These are phyloP conservation scores for Metalampra italica DNA, from an alignment of 2,888 invertebrate species.

Conservation along the genomic window DNA sequence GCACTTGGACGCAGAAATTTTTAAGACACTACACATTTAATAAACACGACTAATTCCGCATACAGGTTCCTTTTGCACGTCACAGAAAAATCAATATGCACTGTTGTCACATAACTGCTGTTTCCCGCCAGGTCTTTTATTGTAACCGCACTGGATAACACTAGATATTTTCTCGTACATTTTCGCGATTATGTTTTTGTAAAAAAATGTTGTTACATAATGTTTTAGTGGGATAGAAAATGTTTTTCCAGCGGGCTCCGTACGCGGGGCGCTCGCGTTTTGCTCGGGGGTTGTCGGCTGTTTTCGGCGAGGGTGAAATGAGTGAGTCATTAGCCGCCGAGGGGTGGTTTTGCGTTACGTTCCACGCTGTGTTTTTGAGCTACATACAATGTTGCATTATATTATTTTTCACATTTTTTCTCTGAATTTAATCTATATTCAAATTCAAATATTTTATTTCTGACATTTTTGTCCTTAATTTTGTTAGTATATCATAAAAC, in stretches of 20 bases:
- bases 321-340: conserved; percentile 64
- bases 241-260: conserved; percentile 53
- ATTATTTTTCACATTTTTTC: too few relatives aligned
- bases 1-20: conserved; percentile 31
- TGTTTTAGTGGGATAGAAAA: conserved; percentile 44
- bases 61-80: conserved; percentile 51
- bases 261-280: conserved; percentile 44
- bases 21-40: conserved; percentile 41
- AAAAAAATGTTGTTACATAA: conserved; percentile 63
- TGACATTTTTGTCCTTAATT: too few relatives aligned
- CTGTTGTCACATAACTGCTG: conserved; percentile 30
- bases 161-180: conserved; percentile 23
- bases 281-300: conserved; percentile 44
- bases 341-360: conserved; percentile 65
- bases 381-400: not conserved
- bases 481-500: too few relatives aligned
- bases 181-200: conserved; percentile 20
- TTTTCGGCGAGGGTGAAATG: conserved; percentile 38
- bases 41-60: conserved; percentile 65
- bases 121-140: conserved; percentile 20
- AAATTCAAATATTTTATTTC: too few relatives aligned
- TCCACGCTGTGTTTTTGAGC: conserved; percentile 25
- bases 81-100: conserved; percentile 68
- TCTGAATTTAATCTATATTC: too few relatives aligned
- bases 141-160: conserved; percentile 15